These are phyloP conservation scores for Vesta saturnalis DNA, from an alignment of 2,888 invertebrate genomes.

Conservation along the genomic window DNA sequence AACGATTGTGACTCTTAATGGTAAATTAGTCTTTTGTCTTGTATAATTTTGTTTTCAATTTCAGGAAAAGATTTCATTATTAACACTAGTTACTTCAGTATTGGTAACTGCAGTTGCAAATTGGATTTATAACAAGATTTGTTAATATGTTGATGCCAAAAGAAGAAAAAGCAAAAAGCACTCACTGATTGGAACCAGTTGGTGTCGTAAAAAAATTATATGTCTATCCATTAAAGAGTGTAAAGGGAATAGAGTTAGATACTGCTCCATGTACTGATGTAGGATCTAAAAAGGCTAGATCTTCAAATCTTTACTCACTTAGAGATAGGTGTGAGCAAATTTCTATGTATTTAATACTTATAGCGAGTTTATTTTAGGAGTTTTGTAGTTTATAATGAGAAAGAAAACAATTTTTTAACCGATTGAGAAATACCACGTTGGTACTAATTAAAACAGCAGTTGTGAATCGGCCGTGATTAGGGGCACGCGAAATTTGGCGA, in stretches of 20 bases:
- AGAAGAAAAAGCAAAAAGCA: conserved; percentile 50
- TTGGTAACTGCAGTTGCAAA: background rate
- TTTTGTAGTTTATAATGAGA: conserved; percentile 59
- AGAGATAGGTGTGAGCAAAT: conserved; percentile 25
- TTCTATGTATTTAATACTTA: no score
- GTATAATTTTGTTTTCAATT: no score
- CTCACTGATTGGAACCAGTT: conserved; percentile 52
- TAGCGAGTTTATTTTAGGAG: no score
- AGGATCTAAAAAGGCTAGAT: conserved; percentile 49
- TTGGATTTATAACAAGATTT: background rate
- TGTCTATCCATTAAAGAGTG: conserved; percentile 62
- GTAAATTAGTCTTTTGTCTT: no score
- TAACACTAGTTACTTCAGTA: no score
- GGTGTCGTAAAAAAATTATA: conserved; percentile 55
- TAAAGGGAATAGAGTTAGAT: conserved; percentile 51
- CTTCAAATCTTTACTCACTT: background rate
- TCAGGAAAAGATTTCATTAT: no score
- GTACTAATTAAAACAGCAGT: conserved; percentile 60
- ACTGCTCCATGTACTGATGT: conserved; percentile 54
- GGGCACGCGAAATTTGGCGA: no score
- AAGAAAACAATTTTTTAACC: conserved; percentile 59
- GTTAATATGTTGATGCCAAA: conserved; percentile 30
- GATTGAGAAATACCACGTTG: conserved; percentile 63
- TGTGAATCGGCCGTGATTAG: no score
- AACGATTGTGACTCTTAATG: no score